These are phyloP conservation scores for Furnarius figulus DNA, from an alignment of 2,113 vertebrate genomes.

Conservation along the genomic window DNA sequence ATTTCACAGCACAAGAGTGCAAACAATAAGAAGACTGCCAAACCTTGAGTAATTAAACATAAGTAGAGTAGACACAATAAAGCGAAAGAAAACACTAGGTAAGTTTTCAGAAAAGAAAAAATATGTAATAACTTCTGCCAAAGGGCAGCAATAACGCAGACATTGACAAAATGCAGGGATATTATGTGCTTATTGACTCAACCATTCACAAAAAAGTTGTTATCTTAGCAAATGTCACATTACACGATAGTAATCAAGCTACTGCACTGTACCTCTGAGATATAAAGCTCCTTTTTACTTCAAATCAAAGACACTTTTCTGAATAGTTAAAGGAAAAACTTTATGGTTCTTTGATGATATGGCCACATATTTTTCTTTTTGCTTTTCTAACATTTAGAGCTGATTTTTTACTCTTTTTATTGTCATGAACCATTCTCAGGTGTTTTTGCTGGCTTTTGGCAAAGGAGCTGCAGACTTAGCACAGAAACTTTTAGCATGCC, in stretches of 20 bases:
- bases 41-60: neutral
- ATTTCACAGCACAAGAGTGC: neutral
- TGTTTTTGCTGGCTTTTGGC: neutral
- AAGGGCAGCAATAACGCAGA: neutral
- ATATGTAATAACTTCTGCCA: constrained; percentile 4
- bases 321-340: neutral
- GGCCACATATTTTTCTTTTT: neutral
- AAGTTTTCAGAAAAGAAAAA: constrained; percentile 17
- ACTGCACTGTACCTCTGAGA: neutral
- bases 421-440: neutral
- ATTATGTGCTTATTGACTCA: constrained; percentile 15
- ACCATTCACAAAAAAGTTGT: neutral
- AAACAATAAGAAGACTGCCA: neutral
- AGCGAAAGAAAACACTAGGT: neutral
- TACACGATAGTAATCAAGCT: constrained; percentile 22
- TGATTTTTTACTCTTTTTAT: neutral
- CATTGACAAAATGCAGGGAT: neutral
- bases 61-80: neutral
- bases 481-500: neutral
- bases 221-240: constrained; percentile 36
- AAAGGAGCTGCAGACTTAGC: neutral
- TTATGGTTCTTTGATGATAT: neutral
- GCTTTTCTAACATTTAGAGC: neutral
- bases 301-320: constrained; percentile 39
- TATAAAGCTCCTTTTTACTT: constrained; percentile 7